Conservation (phyloP, 2,888 invertebrate species). For the Teleiodes luculella region DNA sequence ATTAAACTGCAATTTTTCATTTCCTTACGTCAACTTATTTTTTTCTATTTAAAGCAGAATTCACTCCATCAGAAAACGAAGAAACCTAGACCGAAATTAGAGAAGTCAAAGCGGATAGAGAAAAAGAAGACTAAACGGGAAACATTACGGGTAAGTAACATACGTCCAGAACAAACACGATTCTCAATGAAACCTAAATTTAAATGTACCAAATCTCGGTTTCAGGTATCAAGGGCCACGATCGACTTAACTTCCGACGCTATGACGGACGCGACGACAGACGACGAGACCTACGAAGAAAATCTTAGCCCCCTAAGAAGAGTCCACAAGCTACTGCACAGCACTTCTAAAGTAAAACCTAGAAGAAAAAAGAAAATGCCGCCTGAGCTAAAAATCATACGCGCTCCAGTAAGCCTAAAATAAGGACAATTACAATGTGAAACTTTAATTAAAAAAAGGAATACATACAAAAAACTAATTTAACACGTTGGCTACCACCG, state of each 20-base stretch:
- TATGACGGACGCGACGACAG: conserved; percentile 81
- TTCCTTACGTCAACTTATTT: too few species aligned
- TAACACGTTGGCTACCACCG: too few species aligned
- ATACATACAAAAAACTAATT: too few species aligned
- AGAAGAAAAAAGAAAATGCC: conserved; percentile 75
- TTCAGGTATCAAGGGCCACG: conserved; percentile 78
- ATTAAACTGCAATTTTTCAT: too few species aligned
- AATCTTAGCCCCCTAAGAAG: conserved; percentile 66
- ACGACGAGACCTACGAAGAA: conserved; percentile 76
- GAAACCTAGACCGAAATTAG: conserved; percentile 58
- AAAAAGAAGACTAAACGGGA: conserved; percentile 71
- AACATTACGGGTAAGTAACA: conserved; percentile 78
- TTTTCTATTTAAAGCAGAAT: too few species aligned
- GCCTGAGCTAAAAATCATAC: conserved; percentile 71
- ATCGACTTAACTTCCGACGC: conserved; percentile 82
- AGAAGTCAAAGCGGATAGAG: conserved; percentile 65
- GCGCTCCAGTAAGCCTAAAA: conserved; percentile 66
- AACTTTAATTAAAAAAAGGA: too few species aligned
- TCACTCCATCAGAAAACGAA: conserved; percentile 47
- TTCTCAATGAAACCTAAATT: not conserved
- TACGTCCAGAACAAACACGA: too few species aligned
- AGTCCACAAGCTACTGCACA: conserved; percentile 62
- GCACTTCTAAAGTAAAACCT: conserved; percentile 55
- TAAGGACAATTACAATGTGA: too few species aligned
- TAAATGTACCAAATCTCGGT: conserved; percentile 11